Base-by-base conservation (phyloP, 2,888 invertebrate genomes). In the Cataglyphis rosenhaueri region DNA sequence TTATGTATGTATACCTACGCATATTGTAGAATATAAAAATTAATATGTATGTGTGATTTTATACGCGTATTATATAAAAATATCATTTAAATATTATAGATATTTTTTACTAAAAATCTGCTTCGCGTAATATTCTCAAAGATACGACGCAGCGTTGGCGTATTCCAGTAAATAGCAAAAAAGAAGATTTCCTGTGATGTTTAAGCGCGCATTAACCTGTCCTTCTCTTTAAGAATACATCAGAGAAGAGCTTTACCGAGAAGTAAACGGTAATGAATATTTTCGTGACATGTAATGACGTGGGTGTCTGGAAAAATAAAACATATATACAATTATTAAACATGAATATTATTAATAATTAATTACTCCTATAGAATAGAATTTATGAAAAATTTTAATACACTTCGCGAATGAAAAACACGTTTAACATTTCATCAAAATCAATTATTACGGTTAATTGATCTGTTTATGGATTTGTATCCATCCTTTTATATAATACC, bases 241-340 rank as follows among this genome's bases (percentile, higher is more conserved):
- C 78, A 83, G 83, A 52, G 81, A 83, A 82, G 86, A 86, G 86
- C 82, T 86, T 84, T 81, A 84, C 82, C 66, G 70, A 85, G 78
- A 85, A 84, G 86, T 82, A 89, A 87, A 88, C 82, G 90, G 86
- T 90, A 87, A 84, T 86, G 84, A 84, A 62, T 83, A 88, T 82
- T 35, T 35, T 88, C 81, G 81, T 74, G 86, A 87, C 78, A 10
- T 12, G 86, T 88, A 89, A 90, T 86, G 85, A 88, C 74, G 81
- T 65, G 78, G 59, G 82, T 52, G 52, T 84, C 70, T 66, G 55
- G 38, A 62, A 38, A 74, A 70, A 70, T 65, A n/a, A 55, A 70
- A 18, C 18, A 35, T 3, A 9, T 21, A 15, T 5, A 21, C 9
- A 71, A 57, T 38, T 52, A 52, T 8, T n/a, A 15, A 25, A 38